Percentiles rank a stretch among this genome's conserved stretches.
Evolutionary conservation across 2,888 invertebrate genomes (phyloP).

Genomic region (Heteropelma amictum): DNA sequence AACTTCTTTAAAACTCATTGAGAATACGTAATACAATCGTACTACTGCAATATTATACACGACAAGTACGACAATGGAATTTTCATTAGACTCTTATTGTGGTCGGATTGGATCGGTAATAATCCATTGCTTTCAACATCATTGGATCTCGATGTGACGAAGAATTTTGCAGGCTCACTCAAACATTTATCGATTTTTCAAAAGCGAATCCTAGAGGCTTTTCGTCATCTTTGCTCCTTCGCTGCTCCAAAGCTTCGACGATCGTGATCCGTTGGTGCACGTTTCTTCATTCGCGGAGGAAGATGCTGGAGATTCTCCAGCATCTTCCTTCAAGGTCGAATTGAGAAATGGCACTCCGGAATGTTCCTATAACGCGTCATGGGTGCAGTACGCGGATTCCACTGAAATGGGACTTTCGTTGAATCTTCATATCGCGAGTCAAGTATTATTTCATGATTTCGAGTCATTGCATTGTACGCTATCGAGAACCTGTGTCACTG

Average conservation of each 20-base stretch:
- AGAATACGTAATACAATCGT: slow-evolving; percentile 40
- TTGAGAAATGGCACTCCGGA: slow-evolving; percentile 25
- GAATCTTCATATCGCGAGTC: neutral
- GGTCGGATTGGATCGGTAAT: slow-evolving; percentile 52
- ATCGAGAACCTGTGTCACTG: no score
- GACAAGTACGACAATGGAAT: slow-evolving; percentile 34
- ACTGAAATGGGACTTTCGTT: neutral
- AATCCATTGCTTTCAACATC: no score
- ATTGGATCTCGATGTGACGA: no score
- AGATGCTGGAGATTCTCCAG: slow-evolving; percentile 15
- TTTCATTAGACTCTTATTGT: slow-evolving; percentile 48
- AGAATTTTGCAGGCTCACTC: no score
- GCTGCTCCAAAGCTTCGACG: neutral
- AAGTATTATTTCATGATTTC: no score
- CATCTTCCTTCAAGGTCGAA: slow-evolving; percentile 52
- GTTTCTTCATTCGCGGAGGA: neutral
- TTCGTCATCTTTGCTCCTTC: neutral
- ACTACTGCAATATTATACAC: slow-evolving; percentile 2
- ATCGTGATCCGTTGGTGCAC: slow-evolving; percentile 22
- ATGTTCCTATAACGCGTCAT: slow-evolving; percentile 18
- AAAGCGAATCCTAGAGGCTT: no score
- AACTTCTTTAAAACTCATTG: slow-evolving; percentile 51
- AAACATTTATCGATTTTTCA: no score
- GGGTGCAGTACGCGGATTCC: slow-evolving; percentile 36
- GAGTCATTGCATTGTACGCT: no score